Evolutionary conservation across 2,888 invertebrate genomes (phyloP).

Genomic region (Steinernema carpocapsae): DNA sequence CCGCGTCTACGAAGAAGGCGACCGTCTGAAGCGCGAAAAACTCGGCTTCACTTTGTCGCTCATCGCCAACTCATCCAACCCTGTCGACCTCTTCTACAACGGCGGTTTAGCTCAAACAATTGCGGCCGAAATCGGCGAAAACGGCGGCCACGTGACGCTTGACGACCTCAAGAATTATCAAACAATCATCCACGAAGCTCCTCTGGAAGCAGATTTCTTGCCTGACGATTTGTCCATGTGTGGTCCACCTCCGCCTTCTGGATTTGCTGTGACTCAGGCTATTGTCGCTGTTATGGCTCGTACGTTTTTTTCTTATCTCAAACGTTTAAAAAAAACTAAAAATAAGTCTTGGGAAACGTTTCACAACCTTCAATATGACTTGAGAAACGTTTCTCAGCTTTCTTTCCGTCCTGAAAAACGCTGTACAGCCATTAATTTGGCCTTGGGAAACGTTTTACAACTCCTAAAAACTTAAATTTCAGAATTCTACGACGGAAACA

Average conservation of each 20-base stretch:
- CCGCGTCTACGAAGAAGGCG: constrained; percentile 66
- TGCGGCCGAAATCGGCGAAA: constrained; percentile 62
- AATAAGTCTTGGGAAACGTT: no score
- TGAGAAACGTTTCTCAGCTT: no score
- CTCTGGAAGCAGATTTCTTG: constrained; percentile 42
- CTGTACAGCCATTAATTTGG: no score
- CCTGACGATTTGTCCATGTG: constrained; percentile 76
- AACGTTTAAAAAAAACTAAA: background rate
- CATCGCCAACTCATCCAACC: constrained; percentile 49
- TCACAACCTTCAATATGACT: no score
- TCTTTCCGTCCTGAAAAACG: no score
- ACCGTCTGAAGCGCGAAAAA: constrained; percentile 60
- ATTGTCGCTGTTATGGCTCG: constrained; percentile 81
- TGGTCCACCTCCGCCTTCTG: constrained; percentile 84
- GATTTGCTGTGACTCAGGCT: constrained; percentile 81
- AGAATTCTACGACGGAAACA: constrained; percentile 56
- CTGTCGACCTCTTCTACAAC: constrained; percentile 65
- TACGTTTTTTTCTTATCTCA: constrained; percentile 68
- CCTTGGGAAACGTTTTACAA: no score
- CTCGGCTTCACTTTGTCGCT: constrained; percentile 57
- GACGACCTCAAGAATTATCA: constrained; percentile 62
- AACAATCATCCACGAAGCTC: constrained; percentile 58
- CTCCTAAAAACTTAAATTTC: constrained; percentile 35
- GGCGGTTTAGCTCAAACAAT: constrained; percentile 66
- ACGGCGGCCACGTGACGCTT: constrained; percentile 54